Base-by-base conservation (phyloP, 2,797 vertebrate species). In the Channa striata region DNA sequence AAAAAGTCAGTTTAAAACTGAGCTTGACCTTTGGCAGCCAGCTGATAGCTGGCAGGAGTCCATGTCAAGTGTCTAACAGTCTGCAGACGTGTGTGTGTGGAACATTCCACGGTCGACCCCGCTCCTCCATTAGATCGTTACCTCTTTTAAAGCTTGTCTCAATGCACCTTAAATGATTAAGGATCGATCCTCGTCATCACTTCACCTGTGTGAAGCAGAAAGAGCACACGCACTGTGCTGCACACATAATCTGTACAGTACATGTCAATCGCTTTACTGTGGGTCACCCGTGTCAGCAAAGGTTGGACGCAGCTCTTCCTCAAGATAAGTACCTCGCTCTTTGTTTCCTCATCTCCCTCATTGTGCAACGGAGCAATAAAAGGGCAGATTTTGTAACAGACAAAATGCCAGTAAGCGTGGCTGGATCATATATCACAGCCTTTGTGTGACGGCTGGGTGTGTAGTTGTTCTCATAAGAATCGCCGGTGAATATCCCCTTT, bases 281-380 rank as follows among this genome's bases (percentile, higher is more conserved):
- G 53, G 50, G 65, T 90, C 84, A 88, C 75, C 74, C 83, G 83
- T 49, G 68, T 85, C 89, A 86, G 87, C 83, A 83, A 71, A 19
- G 6, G 53, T 42, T 63, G 65, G 84, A 88, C 77, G 75, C 44
- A 60, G 54, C 68, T 76, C 71, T 83, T 83, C 73, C 82, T 87
- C 13, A 1, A 88, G 86, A 90, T 87, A 83, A 86, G 67, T 36
- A 19, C 33, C 54, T 25, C 10, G 0, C 61, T 59, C 78, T 78
- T 83, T 87, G 72, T 87, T 77, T 53, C 43, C n/a, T 53, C 23
- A 0, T 21, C 14, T 56, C 48, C 8, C 25, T 48, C 51, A 37
- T 39, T 34, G 66, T 67, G 30, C 49, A 54, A 33, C 7, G 37
- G 49, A 57, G 66, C 17, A 5, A 65, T 61, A 61, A 50, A 74